Base-by-base conservation (phyloP, 2,888 invertebrate species). In the Achlya flavicornis region DNA sequence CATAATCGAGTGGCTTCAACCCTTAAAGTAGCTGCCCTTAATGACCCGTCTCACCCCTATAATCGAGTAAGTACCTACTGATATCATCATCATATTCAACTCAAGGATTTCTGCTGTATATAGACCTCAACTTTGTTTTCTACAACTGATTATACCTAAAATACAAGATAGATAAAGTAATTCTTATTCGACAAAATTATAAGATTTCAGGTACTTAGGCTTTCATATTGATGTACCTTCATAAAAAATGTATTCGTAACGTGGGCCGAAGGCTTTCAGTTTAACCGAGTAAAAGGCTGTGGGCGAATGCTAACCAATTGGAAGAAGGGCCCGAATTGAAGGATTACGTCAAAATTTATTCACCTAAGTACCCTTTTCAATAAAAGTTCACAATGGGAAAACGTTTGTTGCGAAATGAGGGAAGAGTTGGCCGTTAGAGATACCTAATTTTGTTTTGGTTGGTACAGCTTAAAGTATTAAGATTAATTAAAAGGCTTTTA, bases 201-300 rank as follows among this genome's bases (percentile, higher is more conserved):
- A 12, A 41, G 12, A 41, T 8, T 8, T 6, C 46, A 46, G n/a
- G 46, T n/a, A 46, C 46, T 7, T 41, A 41, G 12, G n/a, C 63
- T 65, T 72, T 53, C 10, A 53, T 46, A 41, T 61, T 60, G 64
- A 65, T 61, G 70, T 72, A 64, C n/a, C n/a, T n/a, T n/a, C 58
- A 61, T 66, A 66, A 65, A 63, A 63, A 63, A 35, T 35, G 4
- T 74, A 77, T 78, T 73, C 74, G 63, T 63, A 71, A 61, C 70
- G 63, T 62, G 64, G 65, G 64, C 65, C 67, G 64, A 53, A 19
- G 65, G 66, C 72, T 77, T 80, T 76, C 76, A 77, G 77, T 73
- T 75, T 70, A 64, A 61, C 66, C 38, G 65, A 61, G 65, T 66
- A 66, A 73, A 75, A 72, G 72, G 70, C 69, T 61, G 67, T 32